Base-by-base conservation (phyloP, 2,888 invertebrate species). In the Ernsta delagoae region DNA sequence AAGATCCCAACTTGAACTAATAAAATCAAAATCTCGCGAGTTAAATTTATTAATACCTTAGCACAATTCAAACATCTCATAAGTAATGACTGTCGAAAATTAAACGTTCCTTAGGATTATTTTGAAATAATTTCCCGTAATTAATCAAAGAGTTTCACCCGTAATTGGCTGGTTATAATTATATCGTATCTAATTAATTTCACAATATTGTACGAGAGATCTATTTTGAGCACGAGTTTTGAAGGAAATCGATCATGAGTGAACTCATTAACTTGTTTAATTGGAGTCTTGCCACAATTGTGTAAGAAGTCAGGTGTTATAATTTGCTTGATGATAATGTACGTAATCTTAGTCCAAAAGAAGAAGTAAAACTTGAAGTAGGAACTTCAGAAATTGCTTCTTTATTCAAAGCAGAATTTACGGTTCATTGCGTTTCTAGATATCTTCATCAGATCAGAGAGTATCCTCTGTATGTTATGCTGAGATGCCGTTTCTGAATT, bases 51-150 rank as follows among this genome's bases (percentile, higher is more conserved):
- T 50, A 50, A 50, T 16, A 50, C 48, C 48, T 16, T 50, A 12
- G 12, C n/a, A 50, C 48, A 50, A 50, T 7, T 50, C 12, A 50
- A 50, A 50, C 48, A 6, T 16, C 48, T 50, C 7, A 50, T 50
- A 50, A 16, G 48, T 16, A 50, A 53, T 53, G 24, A 3, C 53
- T 53, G 53, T 53, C 53, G 53, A 53, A 53, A 53, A 53, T 53
- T 53, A 53, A 53, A 53, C 53, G 53, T 24, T 53, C 9, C 53
- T 53, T 24, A 3, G 3, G 53, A 53, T 24, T 53, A 24, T 53
- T 53, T 53, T 24, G 24, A 24, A 24, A 24, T 53, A 53, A 53
- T 53, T 24, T 53, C 9, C 24, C 53, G 24, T 24, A 24, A 53
- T 53, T 24, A 53, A 53, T 9, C 53, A 24, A 24, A 4, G 53